phyloP scores from a whole-genome alignment of 2,797 vertebrate genomes.

The Pseudochaenichthys georgianus region DNA sequence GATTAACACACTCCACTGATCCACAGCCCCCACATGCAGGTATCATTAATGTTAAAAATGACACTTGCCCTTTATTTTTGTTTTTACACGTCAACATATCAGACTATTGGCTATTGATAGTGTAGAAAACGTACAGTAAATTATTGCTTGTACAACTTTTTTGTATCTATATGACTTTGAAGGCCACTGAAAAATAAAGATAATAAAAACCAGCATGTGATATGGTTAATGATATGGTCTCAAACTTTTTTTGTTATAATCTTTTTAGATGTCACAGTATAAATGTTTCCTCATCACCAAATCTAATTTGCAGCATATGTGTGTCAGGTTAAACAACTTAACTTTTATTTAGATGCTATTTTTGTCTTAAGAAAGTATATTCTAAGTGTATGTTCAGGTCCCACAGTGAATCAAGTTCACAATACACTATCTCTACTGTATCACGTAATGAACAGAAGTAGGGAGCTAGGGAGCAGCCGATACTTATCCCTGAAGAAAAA shows the following conservation, averaged over 20 bases:
- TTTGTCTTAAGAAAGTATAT: conserved; percentile 2
- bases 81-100: not conserved
- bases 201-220: not conserved
- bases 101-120: not conserved
- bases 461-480: not conserved
- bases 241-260: too few species aligned
- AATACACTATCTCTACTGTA: conserved; percentile 1
- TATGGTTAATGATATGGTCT: not conserved
- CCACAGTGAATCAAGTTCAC: conserved; percentile 28
- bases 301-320: not conserved
- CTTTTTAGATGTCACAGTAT: not conserved
- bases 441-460: conserved; percentile 15
- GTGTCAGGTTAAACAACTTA: conserved; percentile 16
- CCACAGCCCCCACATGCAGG: not conserved
- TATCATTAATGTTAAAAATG: not conserved
- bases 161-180: not conserved
- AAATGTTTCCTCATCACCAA: not conserved
- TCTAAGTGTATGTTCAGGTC: conserved; percentile 3
- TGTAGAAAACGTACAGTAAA: not conserved
- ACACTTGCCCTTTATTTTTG: not conserved
- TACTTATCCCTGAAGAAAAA: conserved; percentile 13
- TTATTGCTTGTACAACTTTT: not conserved
- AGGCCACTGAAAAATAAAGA: not conserved
- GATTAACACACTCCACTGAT: not conserved
- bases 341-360: conserved; percentile 21